These are phyloP conservation scores for Mythimna lalbum DNA, from an alignment of 2,888 invertebrate species.

Conservation along the genomic window DNA sequence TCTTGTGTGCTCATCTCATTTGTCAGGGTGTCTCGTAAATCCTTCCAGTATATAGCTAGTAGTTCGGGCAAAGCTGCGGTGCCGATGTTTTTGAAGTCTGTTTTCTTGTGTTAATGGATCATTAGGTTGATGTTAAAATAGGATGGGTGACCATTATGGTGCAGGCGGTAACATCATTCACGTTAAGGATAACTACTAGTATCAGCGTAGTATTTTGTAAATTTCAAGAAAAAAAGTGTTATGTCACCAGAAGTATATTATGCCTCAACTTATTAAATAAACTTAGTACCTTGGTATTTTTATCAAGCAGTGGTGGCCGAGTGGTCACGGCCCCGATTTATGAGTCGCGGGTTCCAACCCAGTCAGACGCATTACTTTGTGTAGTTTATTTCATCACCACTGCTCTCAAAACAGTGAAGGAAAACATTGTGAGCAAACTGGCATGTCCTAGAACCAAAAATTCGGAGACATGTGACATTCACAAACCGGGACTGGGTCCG, in stretches of 20 bases:
- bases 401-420: too few relatives aligned
- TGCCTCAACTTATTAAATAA: neutral
- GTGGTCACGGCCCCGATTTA: too few relatives aligned
- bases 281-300: neutral
- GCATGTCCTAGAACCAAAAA: too few relatives aligned
- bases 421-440: too few relatives aligned
- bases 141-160: conserved; percentile 1
- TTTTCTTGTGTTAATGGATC: conserved; percentile 50
- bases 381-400: too few relatives aligned
- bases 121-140: conserved; percentile 50
- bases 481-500: too few relatives aligned
- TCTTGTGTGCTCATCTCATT: conserved; percentile 68
- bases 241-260: too few relatives aligned
- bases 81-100: conserved; percentile 38
- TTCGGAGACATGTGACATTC: too few relatives aligned
- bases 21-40: conserved; percentile 69
- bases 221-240: neutral
- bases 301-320: too few relatives aligned
- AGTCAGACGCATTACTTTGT: too few relatives aligned
- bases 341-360: too few relatives aligned
- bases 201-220: neutral
- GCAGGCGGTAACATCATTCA: neutral
- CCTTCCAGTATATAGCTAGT: conserved; percentile 50
- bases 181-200: neutral
- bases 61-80: conserved; percentile 32